Base-by-base conservation (phyloP, 2,888 invertebrate species). In the Strigamia crassipes region DNA sequence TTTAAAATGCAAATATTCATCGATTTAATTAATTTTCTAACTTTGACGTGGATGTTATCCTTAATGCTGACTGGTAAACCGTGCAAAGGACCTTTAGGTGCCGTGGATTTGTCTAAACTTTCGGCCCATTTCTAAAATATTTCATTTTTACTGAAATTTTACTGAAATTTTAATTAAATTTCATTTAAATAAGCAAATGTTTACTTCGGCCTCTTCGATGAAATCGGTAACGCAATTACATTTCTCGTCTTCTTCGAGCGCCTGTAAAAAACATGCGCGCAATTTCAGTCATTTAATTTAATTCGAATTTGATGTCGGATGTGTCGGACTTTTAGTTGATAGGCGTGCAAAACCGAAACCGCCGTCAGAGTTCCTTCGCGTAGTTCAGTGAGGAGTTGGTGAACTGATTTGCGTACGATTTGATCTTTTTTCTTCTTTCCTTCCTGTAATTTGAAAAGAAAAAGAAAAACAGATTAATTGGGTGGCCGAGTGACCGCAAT, bases 191-290 rank as follows among this genome's bases (percentile, higher is more conserved):
- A n/a, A n/a, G n/a, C n/a, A n/a, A n/a, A n/a, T 78, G 3, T 15
- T 6, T 34, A 78, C 78, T 38, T 78, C 78, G 21, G 78, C 78
- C 38, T 78, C 78, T 13, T 38, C 42, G 15, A 78, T 78, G 10
- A 78, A 78, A 18, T 78, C 78, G n/a, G 78, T 78, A 34, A 78
- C 42, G 21, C 78, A 78, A n/a, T 78, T 78, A 31, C 1, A 31
- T 21, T 78, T 78, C n/a, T 78, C 78, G 21, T 78, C 78, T 18
- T 38, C 78, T 38, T 78, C 78, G 9, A 78, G 34, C 12, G 78
- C 78, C 78, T 78, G n/a, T 12, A 38, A 38, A 23, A 27, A n/a
- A n/a, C n/a, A n/a, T n/a, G n/a, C n/a, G n/a, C n/a, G n/a, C n/a
- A n/a, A n/a, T n/a, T n/a, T n/a, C n/a, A n/a, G n/a, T n/a, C n/a